Conservation (phyloP, 2,797 vertebrate genomes). For the Loriculus beryllinus region DNA sequence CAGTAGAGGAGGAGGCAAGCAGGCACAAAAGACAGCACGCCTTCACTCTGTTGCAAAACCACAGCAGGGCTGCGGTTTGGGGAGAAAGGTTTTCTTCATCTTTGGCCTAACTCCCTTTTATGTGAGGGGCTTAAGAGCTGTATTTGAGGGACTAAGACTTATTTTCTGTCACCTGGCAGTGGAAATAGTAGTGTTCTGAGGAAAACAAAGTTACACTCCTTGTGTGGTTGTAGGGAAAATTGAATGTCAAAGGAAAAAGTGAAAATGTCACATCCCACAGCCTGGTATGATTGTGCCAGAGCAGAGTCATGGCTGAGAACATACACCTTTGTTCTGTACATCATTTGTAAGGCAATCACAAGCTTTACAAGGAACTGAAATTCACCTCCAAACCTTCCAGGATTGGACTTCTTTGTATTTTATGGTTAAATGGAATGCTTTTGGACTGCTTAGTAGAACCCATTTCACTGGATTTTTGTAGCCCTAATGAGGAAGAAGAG, state of each 20-base stretch:
- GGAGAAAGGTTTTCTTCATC: neutral
- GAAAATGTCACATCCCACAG: neutral
- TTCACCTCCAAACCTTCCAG: neutral
- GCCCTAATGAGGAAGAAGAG: neutral
- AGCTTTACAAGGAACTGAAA: neutral
- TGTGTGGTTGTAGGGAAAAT: neutral
- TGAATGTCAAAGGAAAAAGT: neutral
- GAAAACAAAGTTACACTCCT: neutral
- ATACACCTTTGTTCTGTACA: neutral
- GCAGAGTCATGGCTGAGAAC: neutral
- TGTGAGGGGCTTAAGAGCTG: neutral
- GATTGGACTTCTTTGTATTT: neutral
- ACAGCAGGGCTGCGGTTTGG: neutral
- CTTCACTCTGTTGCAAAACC: accelerated
- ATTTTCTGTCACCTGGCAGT: neutral
- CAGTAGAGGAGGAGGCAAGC: neutral
- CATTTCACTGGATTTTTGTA: neutral
- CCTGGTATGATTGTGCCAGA: neutral
- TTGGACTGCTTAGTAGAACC: neutral
- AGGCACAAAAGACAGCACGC: neutral
- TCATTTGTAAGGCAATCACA: neutral
- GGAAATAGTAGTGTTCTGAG: neutral
- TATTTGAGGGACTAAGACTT: neutral
- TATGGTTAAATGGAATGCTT: neutral
- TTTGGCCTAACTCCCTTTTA: neutral